These are phyloP conservation scores for Brachirus orientalis DNA, from an alignment of 2,113 vertebrate genomes.

Conservation along the genomic window DNA sequence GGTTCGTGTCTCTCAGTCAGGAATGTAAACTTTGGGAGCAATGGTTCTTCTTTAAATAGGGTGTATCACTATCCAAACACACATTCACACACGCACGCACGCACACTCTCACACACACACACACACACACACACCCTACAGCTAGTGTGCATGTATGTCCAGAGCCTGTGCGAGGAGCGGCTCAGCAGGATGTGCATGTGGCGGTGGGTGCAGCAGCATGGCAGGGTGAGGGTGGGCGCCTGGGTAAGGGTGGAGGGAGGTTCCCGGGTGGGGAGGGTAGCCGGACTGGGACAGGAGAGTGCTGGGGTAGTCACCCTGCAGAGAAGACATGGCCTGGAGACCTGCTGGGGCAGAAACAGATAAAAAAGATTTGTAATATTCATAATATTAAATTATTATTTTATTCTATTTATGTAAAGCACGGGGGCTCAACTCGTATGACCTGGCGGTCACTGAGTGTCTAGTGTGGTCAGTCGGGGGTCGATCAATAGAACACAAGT, in stretches of 20 bases:
- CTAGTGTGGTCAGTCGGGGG: too few relatives aligned
- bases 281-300: conserved; percentile 80
- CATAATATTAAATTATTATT: too few relatives aligned
- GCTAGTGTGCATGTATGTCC: conserved; percentile 86
- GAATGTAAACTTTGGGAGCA: conserved; percentile 77
- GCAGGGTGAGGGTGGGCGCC: conserved; percentile 79
- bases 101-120: background rate
- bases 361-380: too few relatives aligned
- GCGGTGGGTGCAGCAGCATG: conserved; percentile 82
- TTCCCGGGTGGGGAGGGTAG: conserved; percentile 78
- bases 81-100: background rate
- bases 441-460: too few relatives aligned
- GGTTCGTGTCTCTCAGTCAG: conserved; percentile 69
- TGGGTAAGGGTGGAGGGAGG: conserved; percentile 81
- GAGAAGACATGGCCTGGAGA: conserved; percentile 83
- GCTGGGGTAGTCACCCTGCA: conserved; percentile 79
- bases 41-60: conserved; percentile 64
- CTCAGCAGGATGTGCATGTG: conserved; percentile 82
- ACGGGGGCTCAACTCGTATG: too few relatives aligned
- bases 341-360: too few relatives aligned
- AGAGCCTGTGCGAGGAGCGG: conserved; percentile 81
- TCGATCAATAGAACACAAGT: too few relatives aligned
- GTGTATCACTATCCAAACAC: background rate
- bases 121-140: conserved; percentile 10
- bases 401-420: too few relatives aligned